phyloP scores from a whole-genome alignment of 2,888 invertebrate species.

The Watsonalla cultraria region DNA sequence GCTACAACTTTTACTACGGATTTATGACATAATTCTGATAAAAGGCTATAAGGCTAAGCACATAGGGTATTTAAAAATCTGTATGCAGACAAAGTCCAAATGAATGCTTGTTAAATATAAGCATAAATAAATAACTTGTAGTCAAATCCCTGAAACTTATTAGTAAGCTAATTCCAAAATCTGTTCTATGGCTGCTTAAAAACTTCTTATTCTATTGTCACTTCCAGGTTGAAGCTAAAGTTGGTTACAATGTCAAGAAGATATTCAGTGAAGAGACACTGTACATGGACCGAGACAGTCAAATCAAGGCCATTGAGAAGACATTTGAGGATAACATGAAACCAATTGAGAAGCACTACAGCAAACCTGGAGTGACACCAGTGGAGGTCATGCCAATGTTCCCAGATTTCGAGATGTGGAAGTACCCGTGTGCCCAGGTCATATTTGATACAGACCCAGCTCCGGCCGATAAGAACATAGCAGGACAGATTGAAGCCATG shows the following conservation, averaged over 20 bases:
- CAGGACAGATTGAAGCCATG: slow-evolving; percentile 97
- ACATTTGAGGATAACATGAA: slow-evolving; percentile 95
- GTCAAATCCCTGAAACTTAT: too few species aligned
- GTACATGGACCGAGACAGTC: slow-evolving; percentile 97
- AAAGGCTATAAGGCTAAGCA: too few species aligned
- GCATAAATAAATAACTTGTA: too few species aligned
- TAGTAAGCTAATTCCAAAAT: too few species aligned
- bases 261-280: slow-evolving; percentile 93
- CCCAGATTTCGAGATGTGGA: slow-evolving; percentile 98
- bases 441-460: slow-evolving; percentile 99
- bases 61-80: too few species aligned
- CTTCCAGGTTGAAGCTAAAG: slow-evolving; percentile 94
- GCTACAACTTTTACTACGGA: not conserved
- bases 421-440: slow-evolving; percentile 98
- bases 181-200: not conserved
- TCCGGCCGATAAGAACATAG: slow-evolving; percentile 90
- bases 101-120: too few species aligned
- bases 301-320: slow-evolving; percentile 98
- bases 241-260: slow-evolving; percentile 98
- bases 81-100: too few species aligned
- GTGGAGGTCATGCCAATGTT: slow-evolving; percentile 91
- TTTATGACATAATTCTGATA: not conserved
- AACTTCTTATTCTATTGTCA: not conserved
- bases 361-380: slow-evolving; percentile 95
- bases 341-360: slow-evolving; percentile 94